Evolutionary conservation across 2,797 vertebrate species (phyloP), one percentile per base, ranked within the genome.

Genomic region (Triplophysa bombifrons): DNA sequence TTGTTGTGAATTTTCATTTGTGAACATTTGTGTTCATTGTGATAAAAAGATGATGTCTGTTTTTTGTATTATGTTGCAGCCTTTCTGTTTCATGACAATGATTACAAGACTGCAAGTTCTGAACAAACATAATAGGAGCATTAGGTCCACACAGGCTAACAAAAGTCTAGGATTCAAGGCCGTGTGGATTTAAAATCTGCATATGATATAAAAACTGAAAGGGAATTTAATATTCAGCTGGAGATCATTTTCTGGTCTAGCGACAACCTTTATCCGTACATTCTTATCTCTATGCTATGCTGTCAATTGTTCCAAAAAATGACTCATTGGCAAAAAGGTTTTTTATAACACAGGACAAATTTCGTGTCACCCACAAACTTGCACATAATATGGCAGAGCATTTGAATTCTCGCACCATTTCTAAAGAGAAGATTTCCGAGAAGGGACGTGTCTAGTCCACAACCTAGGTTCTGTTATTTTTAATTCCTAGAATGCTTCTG

Each of bases 401-500:
- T 22, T 60, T 65, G 22, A 76, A 70, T 70, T 44, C 44, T 34
- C 67, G 70, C 63, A 30, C 58, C 19, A 72, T 72, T 82, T 76
- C 77, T 82, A 80, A 71, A 72, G 20, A 66, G 69, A 72, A 80
- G 63, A 79, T 84, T 84, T 84, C 80, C 78, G 67, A 72, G 74
- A 85, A 84, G 80, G 84, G 80, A 80, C 80, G 74, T 69, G 69
- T 60, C 61, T 73, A 67, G 64, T 61, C 73, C 22, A 51, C 65
- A 80, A 80, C 46, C 76, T 73, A 74, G 55, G 65, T 82, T 78
- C 58, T 56, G 67, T 78, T 82, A 75, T 84, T 84, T 78, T 84
- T 83, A 69, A 76, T 85, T 84, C 80, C 79, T 75, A 78, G 58
- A 83, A 84, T 82, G 72, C 73, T 81, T 81, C 70, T 80, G 78